Conservation (phyloP, 1,140 invertebrate species). For the Drosophila tristis region DNA sequence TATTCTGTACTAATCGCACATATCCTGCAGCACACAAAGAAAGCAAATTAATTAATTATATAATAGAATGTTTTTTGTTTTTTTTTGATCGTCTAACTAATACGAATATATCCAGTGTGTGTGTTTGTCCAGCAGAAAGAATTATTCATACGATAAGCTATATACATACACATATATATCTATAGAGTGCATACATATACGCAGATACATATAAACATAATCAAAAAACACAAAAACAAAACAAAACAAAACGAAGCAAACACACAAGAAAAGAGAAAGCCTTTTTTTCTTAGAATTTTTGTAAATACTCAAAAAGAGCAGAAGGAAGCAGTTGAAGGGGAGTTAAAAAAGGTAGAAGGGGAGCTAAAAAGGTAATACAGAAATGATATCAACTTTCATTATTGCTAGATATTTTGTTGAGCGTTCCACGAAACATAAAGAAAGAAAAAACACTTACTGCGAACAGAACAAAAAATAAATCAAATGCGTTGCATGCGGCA, state of each 20-base stretch:
- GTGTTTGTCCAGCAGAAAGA: conserved; percentile 35
- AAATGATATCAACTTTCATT: conserved; percentile 46
- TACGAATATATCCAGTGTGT: conserved; percentile 42
- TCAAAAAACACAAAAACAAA: conserved; percentile 30
- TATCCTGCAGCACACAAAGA: conserved; percentile 40
- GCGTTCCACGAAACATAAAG: conserved; percentile 30
- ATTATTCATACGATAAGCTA: conserved; percentile 48
- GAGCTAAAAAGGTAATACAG: conserved; percentile 9
- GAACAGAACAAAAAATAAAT: conserved; percentile 1
- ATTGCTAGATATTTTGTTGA: conserved; percentile 68
- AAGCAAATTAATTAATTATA: conserved; percentile 16
- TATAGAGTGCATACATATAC: conserved; percentile 21
- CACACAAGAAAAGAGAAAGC: conserved; percentile 17
- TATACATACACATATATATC: conserved; percentile 5
- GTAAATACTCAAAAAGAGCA: conserved; percentile 72
- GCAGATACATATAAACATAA: conserved; percentile 31
- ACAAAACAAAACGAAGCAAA: conserved; percentile 5
- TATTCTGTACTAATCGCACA: conserved; percentile 48
- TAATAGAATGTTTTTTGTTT: conserved; percentile 46
- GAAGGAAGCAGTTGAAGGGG: conserved; percentile 11
- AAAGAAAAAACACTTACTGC: conserved; percentile 12
- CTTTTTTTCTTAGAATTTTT: conserved; percentile 77
- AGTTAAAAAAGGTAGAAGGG: conserved; percentile 19
- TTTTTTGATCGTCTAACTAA: conserved; percentile 35
- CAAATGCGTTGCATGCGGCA: not conserved